Evolutionary conservation across 1,140 invertebrate species (phyloP), one percentile per base, ranked within the genome.

Genomic region (Sitophilus oryzae): DNA sequence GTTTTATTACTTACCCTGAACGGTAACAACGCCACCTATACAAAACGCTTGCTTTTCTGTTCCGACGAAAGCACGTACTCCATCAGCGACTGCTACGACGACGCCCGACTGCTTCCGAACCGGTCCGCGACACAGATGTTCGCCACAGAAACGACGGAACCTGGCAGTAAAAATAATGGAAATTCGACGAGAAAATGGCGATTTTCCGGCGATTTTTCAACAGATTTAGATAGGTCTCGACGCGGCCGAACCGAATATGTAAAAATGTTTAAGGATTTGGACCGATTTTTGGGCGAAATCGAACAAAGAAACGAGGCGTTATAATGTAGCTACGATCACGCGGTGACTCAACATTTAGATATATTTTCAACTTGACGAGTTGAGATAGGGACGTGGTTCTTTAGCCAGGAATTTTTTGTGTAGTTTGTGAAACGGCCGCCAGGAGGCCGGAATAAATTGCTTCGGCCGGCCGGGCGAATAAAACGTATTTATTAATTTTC

Each of bases 1-100:
- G 65, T 65, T 66, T 64, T 66, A 59, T 66, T 61, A 66, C 65
- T 68, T 66, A 56, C 63, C 66, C 66, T 61, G 60, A 61, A 61
- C 61, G 53, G 62, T 63, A 45, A 63, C 64, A 70, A 68, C 68
- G 68, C 68, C 68, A 70, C 66, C 68, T 70, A 70, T 61, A 37
- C 58, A 48, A 63, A 66, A 59, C 60, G 65, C 65, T 59, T 64
- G 63, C 61, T 59, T 62, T 59, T 60, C 55, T 61, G 59, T 63
- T 60, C 53, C 60, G 63, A 62, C 63, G 62, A 68, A 68, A 66
- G 66, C 66, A 68, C 66, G 66, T 66, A 66, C 56, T 59, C 64
- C 52, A 60, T 62, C 57, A 58, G 56, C 54, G 56, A 57, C 54
- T 5, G 25, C 25, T 11, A 11, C 65, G 66, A 67, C 38, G 38